Evolutionary conservation across 2,888 invertebrate genomes (phyloP).

Genomic region (Conops quadrifasciatus): DNA sequence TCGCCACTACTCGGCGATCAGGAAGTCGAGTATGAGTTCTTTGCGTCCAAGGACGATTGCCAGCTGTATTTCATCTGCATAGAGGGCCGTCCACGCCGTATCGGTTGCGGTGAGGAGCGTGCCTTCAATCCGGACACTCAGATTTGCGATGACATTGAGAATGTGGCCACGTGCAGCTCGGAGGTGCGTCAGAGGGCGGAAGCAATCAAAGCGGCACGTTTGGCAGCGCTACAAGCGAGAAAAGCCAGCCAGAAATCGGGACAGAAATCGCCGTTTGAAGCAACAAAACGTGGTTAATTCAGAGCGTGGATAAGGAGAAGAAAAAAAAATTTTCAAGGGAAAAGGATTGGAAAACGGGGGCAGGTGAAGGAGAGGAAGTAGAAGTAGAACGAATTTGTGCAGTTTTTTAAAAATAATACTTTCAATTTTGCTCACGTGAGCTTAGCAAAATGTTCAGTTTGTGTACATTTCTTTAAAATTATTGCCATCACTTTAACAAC

Average conservation of each 20-base stretch:
- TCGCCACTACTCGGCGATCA: conserved; percentile 63
- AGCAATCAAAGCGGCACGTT: conserved; percentile 58
- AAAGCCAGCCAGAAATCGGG: too few species aligned
- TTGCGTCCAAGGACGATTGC: conserved; percentile 72
- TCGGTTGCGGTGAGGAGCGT: conserved; percentile 78
- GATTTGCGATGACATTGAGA: conserved; percentile 79
- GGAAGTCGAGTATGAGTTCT: conserved; percentile 66
- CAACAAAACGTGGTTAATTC: conserved; percentile 25
- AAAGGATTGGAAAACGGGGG: too few species aligned
- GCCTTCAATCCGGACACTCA: conserved; percentile 80
- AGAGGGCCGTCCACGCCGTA: conserved; percentile 75
- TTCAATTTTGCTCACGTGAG: too few species aligned
- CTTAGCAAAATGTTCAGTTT: too few species aligned
- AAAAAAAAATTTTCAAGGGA: too few species aligned
- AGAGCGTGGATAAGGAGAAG: not conserved
- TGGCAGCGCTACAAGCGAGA: conserved; percentile 45
- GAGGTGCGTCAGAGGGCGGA: conserved; percentile 52
- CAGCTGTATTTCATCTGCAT: conserved; percentile 83
- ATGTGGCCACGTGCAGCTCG: conserved; percentile 76
- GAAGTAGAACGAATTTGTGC: too few species aligned
- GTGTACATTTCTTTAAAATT: too few species aligned
- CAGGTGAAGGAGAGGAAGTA: too few species aligned
- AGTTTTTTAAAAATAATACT: too few species aligned
- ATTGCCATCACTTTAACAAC: too few species aligned
- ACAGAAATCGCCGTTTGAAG: not conserved